A percentile compares a stretch with the other conserved stretches of the same genome.
Evolutionary conservation across 2,888 invertebrate species (phyloP).

Genomic region (Caenorhabditis japonica): DNA sequence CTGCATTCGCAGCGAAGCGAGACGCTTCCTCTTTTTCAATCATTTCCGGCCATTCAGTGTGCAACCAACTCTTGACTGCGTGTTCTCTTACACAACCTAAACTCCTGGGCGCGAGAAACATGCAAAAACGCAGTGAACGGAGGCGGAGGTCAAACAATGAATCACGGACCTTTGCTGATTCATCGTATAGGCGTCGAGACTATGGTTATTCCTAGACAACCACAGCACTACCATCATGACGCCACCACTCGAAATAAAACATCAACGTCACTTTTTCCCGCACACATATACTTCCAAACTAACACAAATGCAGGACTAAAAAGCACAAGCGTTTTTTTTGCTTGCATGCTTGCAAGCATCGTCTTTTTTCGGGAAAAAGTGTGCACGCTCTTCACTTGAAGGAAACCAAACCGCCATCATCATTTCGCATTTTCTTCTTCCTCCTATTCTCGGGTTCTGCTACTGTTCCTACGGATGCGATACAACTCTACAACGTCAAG

Average conservation of each 20-base stretch:
- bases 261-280: slow-evolving; percentile 42
- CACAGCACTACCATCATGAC: slow-evolving; percentile 32
- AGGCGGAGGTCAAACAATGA: slow-evolving; percentile 50
- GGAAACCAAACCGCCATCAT: slow-evolving; percentile 36
- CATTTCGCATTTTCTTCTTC: slow-evolving; percentile 20
- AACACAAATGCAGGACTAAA: slow-evolving; percentile 10
- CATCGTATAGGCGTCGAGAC: slow-evolving; percentile 26
- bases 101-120: slow-evolving; percentile 25
- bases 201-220: not conserved
- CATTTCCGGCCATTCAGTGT: slow-evolving; percentile 12
- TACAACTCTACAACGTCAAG: slow-evolving; percentile 35
- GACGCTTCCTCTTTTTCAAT: slow-evolving; percentile 10
- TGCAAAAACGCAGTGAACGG: slow-evolving; percentile 14
- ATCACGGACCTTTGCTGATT: slow-evolving; percentile 39
- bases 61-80: not conserved
- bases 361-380: too few species aligned
- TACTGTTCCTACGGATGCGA: slow-evolving; percentile 20
- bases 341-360: slow-evolving; percentile 22
- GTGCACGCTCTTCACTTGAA: slow-evolving; percentile 48
- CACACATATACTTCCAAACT: slow-evolving; percentile 18
- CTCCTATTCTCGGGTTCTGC: not conserved
- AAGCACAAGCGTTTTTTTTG: slow-evolving; percentile 39
- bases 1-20: not conserved
- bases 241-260: slow-evolving; percentile 48
- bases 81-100: slow-evolving; percentile 20